phyloP scores from a whole-genome alignment of 1,140 invertebrate genomes.

The Drosophila parabipectinata region DNA sequence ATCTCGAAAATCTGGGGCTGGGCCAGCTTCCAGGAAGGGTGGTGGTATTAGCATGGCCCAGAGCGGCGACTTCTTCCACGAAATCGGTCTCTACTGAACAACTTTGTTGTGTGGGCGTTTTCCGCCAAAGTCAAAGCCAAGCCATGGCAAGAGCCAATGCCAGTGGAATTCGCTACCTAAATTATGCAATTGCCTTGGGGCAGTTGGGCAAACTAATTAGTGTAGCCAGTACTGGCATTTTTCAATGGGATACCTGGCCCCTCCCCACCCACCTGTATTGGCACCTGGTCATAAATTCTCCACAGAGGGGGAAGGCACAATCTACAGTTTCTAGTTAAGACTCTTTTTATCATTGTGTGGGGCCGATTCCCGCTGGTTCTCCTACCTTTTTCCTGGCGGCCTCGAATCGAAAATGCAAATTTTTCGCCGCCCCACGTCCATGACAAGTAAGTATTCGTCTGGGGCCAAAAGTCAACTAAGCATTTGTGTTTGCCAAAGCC shows the following conservation, averaged over 20 bases:
- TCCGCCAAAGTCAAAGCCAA: slow-evolving; percentile 11
- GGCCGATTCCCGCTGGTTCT: slow-evolving; percentile 51
- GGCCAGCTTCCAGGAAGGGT: slow-evolving; percentile 26
- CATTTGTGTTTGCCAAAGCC: slow-evolving; percentile 2
- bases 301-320: slow-evolving; percentile 15
- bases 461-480: slow-evolving; percentile 11
- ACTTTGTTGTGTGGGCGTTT: slow-evolving; percentile 68
- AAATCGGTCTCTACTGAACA: slow-evolving; percentile 34
- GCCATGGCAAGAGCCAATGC: neutral
- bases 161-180: slow-evolving; percentile 64
- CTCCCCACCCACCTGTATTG: slow-evolving; percentile 21
- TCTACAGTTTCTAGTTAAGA: slow-evolving; percentile 67
- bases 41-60: slow-evolving; percentile 66
- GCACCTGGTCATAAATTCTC: slow-evolving; percentile 47
- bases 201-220: slow-evolving; percentile 69
- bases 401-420: slow-evolving; percentile 14
- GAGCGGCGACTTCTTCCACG: slow-evolving; percentile 63
- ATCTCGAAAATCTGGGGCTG: slow-evolving; percentile 15
- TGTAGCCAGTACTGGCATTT: slow-evolving; percentile 54
- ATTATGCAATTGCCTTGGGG: slow-evolving; percentile 69
- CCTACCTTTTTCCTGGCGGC: neutral
- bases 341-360: slow-evolving; percentile 57
- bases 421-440: neutral
- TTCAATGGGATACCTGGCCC: slow-evolving; percentile 15
- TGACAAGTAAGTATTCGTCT: slow-evolving; percentile 8